These are phyloP conservation scores for Egretta garzetta DNA, from an alignment of 2,113 vertebrate species.

Conservation along the genomic window DNA sequence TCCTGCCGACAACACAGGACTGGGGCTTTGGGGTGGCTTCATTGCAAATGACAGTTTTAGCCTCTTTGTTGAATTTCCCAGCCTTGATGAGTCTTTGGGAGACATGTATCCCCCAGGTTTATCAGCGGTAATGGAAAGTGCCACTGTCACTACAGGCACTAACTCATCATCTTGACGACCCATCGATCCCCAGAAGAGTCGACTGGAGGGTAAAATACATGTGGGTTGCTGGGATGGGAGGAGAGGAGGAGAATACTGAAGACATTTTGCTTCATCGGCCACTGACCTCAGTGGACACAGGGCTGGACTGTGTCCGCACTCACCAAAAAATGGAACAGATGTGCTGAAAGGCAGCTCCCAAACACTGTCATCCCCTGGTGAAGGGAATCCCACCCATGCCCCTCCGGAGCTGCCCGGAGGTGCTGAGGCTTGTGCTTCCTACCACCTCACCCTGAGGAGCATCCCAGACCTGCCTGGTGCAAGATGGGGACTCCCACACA, in stretches of 20 bases:
- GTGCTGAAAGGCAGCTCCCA: background rate
- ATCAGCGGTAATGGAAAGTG: constrained; percentile 64
- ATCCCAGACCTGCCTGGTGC: background rate
- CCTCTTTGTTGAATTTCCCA: constrained; percentile 31
- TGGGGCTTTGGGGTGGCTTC: background rate
- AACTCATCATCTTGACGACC: constrained; percentile 63
- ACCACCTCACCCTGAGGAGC: background rate
- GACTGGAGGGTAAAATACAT: constrained; percentile 37
- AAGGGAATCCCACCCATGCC: background rate
- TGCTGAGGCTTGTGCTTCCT: background rate
- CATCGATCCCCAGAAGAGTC: constrained; percentile 32
- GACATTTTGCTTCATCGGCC: background rate
- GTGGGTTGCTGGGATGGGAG: background rate
- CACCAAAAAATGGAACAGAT: background rate
- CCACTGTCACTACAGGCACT: constrained; percentile 57
- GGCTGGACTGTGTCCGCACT: background rate
- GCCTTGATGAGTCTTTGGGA: constrained; percentile 52
- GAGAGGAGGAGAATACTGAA: constrained; percentile 10
- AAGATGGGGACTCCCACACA: rapidly evolving
- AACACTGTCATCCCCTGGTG: rapidly evolving
- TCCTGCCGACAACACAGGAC: background rate
- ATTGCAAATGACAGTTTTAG: background rate
- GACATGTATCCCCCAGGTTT: constrained; percentile 41
- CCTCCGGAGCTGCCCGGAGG: background rate
- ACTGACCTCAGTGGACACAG: background rate